Conservation (phyloP, 2,888 invertebrate genomes). For the Pachydiplax longipennis region DNA sequence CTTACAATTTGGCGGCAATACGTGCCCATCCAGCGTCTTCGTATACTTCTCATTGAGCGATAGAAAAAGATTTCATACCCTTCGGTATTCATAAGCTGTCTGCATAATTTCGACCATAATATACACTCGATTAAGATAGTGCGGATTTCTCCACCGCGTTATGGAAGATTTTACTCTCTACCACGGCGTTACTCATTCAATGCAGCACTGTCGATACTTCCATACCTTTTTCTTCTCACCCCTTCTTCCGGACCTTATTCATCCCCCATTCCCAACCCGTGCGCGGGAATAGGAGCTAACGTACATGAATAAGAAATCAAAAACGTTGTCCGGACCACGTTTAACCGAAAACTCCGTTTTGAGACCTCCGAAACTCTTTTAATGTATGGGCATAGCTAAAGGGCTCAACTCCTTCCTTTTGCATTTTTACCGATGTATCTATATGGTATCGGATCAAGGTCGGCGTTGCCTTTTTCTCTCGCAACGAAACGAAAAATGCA, state of each 20-base stretch:
- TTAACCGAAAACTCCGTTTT: constrained; percentile 32
- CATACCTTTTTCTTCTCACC: neutral
- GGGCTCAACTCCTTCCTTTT: neutral
- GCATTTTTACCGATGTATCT: constrained; percentile 26
- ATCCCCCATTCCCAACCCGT: constrained; percentile 23
- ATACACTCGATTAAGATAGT: no score
- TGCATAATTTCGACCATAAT: no score
- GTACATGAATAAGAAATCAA: constrained; percentile 40
- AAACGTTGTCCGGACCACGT: constrained; percentile 6
- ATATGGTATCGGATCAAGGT: constrained; percentile 35
- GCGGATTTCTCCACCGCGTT: no score
- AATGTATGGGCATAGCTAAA: constrained; percentile 41
- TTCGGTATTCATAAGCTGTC: neutral
- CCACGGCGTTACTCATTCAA: neutral
- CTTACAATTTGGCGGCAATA: neutral
- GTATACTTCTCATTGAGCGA: neutral
- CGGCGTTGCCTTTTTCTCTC: neutral
- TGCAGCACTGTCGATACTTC: constrained; percentile 2
- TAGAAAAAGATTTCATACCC: neutral
- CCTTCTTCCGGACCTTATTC: constrained; percentile 7
- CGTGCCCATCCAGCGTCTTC: neutral
- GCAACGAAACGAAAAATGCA: constrained; percentile 9
- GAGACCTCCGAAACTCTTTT: constrained; percentile 2
- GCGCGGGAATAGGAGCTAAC: constrained; percentile 30
- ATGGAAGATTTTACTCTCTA: neutral